Evolutionary conservation across 1,140 invertebrate genomes (phyloP), one percentile per base, ranked within the genome.

Genomic region (Apis florea): DNA sequence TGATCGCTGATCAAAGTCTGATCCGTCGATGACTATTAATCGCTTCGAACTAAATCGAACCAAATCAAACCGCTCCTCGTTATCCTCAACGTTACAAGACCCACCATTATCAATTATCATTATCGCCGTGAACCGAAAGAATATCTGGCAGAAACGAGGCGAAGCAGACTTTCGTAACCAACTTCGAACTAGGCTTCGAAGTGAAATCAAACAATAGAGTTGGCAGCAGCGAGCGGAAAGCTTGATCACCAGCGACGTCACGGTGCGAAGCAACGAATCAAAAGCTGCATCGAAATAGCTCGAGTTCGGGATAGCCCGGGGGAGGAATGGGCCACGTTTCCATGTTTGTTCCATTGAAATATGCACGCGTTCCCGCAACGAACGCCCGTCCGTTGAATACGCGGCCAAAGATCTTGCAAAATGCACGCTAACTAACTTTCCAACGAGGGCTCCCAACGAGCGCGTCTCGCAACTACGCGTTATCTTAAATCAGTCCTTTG

Each of bases 401-500:
- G 47, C 26, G 51, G 17, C 9, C 53, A 31, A 56, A 47, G n/a
- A 68, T 68, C 21, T 68, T 77, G 74, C 63, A 58, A 67, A 77
- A 68, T 68, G 53, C 63, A 76, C 21, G 61, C 21, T 21, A 77
- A 40, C 31, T 40, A 40, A 77, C 74, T 77, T n/a, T 58, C 1
- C 74, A 49, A n/a, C n/a, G n/a, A n/a, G n/a, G 53, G 5, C 31
- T 56, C 66, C 51, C 31, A 54, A 15, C 49, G 31, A 54, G 51
- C 31, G 19, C 49, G 61, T 64, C n/a, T n/a, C 12, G 61, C 26
- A 12, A n/a, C 24, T 13, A 4, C 73, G 64, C 31, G 63, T 67
- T 77, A 77, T 77, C 74, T 77, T 21, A 40, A 66, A 68, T 68
- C 63, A 21, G 51, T 51, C 68, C 74, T 77, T 77, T 68, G 74